Base-by-base conservation (phyloP, 1,140 invertebrate genomes). In the Listronotus bonariensis region DNA sequence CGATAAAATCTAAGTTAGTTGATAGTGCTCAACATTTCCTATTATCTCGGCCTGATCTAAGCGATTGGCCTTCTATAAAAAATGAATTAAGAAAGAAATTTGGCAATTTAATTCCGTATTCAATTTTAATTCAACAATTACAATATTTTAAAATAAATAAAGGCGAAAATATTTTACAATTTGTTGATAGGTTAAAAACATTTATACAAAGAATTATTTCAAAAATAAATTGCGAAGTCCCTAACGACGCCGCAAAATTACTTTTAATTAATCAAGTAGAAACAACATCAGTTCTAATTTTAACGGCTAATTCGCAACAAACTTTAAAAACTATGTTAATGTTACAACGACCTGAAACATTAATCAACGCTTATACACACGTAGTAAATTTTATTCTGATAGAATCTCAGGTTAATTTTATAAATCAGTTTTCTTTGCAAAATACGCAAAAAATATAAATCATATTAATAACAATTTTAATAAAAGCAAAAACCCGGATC, bases 1-100 rank as follows among this genome's bases (percentile, higher is more conserved):
- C 52, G 7, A 63, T 63, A 6, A 43, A 45, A 14, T 63, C 51
- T 3, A 63, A 63, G 17, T 26, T 63, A 45, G 36, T 54, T 10
- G 51, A 45, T 11, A 31, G 54, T 3, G 60, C 60, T 8, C 1
- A 38, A 7, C n/a, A 64, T 31, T 56, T 56, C 18, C 17, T 56
- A 15, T 26, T 48, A 9, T 56, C 12, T 15, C 11, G 61, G 18
- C 43, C 61, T 3, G 51, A 64, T 57, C 6, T 64, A 20, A 31
- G 6, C 12, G 20, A 17, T 12, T 64, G 61, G 61, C 26, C 11
- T 20, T 3, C 26, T 0, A 36, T 64, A 42, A 56, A 56, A 48
- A 4, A 3, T 11, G 61, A 41, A 6, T 49, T 56, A 48, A 55
- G 53, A 56, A 40, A 53, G 6, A 64, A 56, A 42, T 64, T 56